A percentile compares a stretch with the other conserved stretches of the same genome.
Evolutionary conservation across 2,888 invertebrate species (phyloP).

Genomic region (Drosophila neotestacea): DNA sequence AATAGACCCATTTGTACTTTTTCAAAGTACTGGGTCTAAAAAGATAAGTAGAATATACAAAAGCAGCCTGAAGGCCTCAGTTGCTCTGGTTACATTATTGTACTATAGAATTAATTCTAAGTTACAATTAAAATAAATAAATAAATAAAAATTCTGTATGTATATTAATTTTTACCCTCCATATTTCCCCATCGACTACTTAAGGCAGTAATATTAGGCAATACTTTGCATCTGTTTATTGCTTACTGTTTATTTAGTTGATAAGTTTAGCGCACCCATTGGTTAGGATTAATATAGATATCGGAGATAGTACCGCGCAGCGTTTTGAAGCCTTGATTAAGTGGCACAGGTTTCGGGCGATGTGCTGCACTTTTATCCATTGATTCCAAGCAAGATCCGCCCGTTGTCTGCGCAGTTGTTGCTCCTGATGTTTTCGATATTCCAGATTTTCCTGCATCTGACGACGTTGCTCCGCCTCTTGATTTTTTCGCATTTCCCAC

Average conservation of each 20-base stretch:
- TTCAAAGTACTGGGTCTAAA: too few species aligned
- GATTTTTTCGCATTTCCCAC: constrained; percentile 56
- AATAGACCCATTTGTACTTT: too few species aligned
- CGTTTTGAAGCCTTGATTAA: constrained; percentile 82
- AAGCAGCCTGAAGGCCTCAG: too few species aligned
- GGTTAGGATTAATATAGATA: constrained; percentile 83
- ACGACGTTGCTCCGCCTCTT: constrained; percentile 38
- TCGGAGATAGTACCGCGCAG: constrained; percentile 83
- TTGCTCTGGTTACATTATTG: too few species aligned
- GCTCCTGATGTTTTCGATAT: constrained; percentile 58
- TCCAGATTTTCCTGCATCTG: constrained; percentile 56
- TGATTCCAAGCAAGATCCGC: constrained; percentile 77
- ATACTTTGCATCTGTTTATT: constrained; percentile 4
- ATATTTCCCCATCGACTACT: background rate
- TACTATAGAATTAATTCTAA: too few species aligned
- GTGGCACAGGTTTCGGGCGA: constrained; percentile 84
- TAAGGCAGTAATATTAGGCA: background rate
- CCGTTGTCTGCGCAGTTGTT: constrained; percentile 62
- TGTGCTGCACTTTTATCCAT: constrained; percentile 80
- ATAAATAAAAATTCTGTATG: too few species aligned
- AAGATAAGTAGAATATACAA: too few species aligned
- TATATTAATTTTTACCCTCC: too few species aligned
- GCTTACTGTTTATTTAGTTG: constrained; percentile 37
- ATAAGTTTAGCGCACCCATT: constrained; percentile 66
- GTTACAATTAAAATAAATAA: too few species aligned